phyloP scores from a whole-genome alignment of 2,797 vertebrate species.

The Bovichtus variegatus region DNA sequence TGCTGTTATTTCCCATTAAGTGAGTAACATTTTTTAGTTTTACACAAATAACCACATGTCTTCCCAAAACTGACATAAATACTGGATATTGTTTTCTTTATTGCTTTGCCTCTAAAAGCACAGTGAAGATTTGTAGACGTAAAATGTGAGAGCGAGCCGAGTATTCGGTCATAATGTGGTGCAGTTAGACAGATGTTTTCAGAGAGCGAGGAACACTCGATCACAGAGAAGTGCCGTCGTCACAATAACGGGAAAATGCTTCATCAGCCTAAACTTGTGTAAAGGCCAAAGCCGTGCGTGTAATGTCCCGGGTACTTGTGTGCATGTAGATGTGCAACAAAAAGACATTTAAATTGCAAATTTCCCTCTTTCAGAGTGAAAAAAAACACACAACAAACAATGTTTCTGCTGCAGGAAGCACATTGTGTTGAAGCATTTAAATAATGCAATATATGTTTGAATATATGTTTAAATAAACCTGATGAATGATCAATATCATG shows the following conservation, averaged over 20 bases:
- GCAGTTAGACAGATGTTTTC: conserved; percentile 36
- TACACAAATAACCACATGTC: not conserved
- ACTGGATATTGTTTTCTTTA: not conserved
- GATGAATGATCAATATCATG: not conserved
- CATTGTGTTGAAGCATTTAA: not conserved
- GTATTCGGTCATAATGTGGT: conserved; percentile 25
- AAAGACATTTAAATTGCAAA: not conserved
- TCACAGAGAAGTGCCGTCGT: conserved; percentile 12
- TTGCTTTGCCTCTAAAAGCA: conserved; percentile 2
- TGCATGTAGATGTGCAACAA: not conserved
- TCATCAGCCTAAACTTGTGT: conserved; percentile 8
- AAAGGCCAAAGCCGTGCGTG: conserved; percentile 20
- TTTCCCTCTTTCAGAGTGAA: not conserved
- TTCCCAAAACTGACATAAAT: not conserved
- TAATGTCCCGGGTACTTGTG: not conserved
- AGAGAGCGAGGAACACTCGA: conserved; percentile 6
- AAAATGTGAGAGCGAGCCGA: conserved; percentile 8
- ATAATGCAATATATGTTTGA: not conserved
- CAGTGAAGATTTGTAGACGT: not conserved
- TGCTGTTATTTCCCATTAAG: too few species aligned
- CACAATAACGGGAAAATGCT: conserved; percentile 2
- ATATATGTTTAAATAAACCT: not conserved
- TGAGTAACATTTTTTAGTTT: too few species aligned
- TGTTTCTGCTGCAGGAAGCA: not conserved
- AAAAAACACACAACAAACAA: too few species aligned